A percentile compares a stretch with the other conserved stretches of the same genome.
These are phyloP conservation scores for Stegophylla sp. DNA, from an alignment of 2,888 invertebrate genomes.

Conservation along the genomic window DNA sequence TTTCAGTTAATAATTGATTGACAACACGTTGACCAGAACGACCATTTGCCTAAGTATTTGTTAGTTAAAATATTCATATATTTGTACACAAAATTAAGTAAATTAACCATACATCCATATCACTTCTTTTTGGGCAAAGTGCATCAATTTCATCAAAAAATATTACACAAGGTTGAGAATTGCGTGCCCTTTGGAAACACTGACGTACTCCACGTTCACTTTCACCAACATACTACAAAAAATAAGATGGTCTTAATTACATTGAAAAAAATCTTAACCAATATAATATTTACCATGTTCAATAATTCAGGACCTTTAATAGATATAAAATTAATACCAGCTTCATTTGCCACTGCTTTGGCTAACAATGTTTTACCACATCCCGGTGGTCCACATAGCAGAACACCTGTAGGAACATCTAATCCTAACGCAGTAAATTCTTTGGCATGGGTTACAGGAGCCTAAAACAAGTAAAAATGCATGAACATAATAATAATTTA, in stretches of 20 bases:
- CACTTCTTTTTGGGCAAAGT: constrained; percentile 86
- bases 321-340: constrained; percentile 97
- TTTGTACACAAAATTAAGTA: background rate
- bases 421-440: constrained; percentile 81
- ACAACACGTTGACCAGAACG: constrained; percentile 74
- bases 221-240: constrained; percentile 89
- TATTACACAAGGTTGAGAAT: constrained; percentile 96
- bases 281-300: constrained; percentile 79
- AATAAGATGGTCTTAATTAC: background rate
- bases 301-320: constrained; percentile 98
- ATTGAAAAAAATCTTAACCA: background rate
- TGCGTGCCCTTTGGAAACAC: constrained; percentile 91
- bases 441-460: constrained; percentile 87
- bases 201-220: constrained; percentile 96
- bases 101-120: constrained; percentile 69
- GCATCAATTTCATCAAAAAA: constrained; percentile 99
- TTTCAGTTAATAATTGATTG: constrained; percentile 95
- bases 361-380: constrained; percentile 95
- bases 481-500: background rate
- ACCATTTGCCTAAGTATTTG: constrained; percentile 31
- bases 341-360: constrained; percentile 98
- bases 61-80: constrained; percentile 3
- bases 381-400: constrained; percentile 96
- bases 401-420: constrained; percentile 83
- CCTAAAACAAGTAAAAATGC: constrained; percentile 67